These are phyloP conservation scores for Okapia johnstoni DNA, from an alignment of 2,113 vertebrate species.

Conservation along the genomic window DNA sequence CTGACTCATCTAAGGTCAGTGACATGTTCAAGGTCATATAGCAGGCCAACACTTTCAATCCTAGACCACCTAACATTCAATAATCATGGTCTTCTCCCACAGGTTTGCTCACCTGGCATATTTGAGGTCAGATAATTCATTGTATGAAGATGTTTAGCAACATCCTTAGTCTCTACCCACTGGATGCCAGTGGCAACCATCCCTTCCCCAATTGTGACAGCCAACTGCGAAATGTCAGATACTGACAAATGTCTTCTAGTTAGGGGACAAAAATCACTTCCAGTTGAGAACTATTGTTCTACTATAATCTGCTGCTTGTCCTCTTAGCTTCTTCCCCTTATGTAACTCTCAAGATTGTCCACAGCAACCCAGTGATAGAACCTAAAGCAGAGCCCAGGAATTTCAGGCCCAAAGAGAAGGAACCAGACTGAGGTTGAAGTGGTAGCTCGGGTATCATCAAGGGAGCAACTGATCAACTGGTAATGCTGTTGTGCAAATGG, in stretches of 20 bases:
- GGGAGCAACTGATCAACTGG: slow-evolving; percentile 29
- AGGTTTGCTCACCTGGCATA: not conserved
- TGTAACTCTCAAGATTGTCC: not conserved
- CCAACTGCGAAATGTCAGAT: not conserved
- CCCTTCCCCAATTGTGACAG: not conserved
- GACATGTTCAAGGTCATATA: not conserved
- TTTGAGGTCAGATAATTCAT: not conserved
- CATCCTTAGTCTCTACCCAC: not conserved
- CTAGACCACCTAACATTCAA: not conserved
- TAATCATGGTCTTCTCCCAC: not conserved
- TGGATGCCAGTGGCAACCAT: not conserved
- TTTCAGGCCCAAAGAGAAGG: not conserved
- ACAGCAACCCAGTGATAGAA: not conserved
- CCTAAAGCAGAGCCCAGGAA: not conserved
- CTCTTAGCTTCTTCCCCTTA: not conserved
- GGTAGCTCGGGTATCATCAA: not conserved
- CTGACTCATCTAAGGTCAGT: not conserved
- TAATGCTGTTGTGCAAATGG: not conserved
- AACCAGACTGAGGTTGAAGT: not conserved
- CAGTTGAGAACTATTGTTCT: not conserved
- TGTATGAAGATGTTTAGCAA: not conserved
- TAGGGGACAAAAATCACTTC: not conserved
- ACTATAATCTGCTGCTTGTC: not conserved
- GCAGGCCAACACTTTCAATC: not conserved
- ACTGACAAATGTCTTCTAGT: not conserved